Conservation (phyloP, 35 echinoderm and acorn worm genomes). For the Ophioderma brevispina region DNA sequence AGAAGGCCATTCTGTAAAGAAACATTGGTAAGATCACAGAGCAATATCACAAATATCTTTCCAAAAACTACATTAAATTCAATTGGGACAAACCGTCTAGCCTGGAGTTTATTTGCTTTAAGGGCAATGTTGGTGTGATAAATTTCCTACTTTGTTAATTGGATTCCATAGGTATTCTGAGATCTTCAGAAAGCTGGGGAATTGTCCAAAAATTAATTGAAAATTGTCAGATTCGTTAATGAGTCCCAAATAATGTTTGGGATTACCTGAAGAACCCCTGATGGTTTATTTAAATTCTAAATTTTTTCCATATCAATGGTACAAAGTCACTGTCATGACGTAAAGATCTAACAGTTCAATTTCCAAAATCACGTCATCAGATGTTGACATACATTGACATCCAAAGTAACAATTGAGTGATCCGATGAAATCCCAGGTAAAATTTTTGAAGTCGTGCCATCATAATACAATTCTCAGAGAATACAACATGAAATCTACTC, state of each 20-base stretch:
- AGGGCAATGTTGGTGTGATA: slow-evolving; percentile 13
- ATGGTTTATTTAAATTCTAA: background rate
- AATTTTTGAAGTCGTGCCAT: background rate
- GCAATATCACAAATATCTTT: slow-evolving; percentile 8
- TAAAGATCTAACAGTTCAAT: background rate
- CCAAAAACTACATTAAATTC: slow-evolving; percentile 14
- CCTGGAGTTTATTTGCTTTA: slow-evolving; percentile 6
- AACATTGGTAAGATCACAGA: slow-evolving; percentile 11
- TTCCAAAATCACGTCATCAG: background rate
- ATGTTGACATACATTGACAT: background rate
- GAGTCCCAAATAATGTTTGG: background rate
- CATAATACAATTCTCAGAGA: background rate
- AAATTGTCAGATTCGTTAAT: background rate
- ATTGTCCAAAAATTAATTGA: slow-evolving; percentile 4
- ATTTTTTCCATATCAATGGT: background rate
- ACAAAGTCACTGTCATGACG: background rate
- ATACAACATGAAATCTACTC: background rate
- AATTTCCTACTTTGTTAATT: slow-evolving; percentile 13
- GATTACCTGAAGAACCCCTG: background rate
- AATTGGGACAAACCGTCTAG: background rate
- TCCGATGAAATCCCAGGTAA: background rate
- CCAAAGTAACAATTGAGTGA: background rate
- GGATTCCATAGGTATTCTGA: background rate
- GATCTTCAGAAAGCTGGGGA: slow-evolving; percentile 15
- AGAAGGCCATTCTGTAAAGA: background rate